Conservation (phyloP, 2,797 vertebrate genomes). For the Spinus pinus region DNA sequence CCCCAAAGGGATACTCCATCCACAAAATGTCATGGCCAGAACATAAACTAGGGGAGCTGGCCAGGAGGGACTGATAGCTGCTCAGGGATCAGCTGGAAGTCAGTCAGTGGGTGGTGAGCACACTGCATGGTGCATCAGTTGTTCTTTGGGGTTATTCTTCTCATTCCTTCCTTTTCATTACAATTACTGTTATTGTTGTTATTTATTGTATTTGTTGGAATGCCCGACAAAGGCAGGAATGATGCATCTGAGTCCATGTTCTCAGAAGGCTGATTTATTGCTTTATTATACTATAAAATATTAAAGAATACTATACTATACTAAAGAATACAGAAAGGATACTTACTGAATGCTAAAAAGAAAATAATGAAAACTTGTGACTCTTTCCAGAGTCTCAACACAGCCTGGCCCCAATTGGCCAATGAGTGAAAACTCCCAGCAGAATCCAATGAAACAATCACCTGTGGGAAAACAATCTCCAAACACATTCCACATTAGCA, state of each 20-base stretch:
- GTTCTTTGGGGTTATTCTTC: neutral
- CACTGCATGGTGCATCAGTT: neutral
- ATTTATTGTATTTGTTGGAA: neutral
- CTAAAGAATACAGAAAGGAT: too few species aligned
- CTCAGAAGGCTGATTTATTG: neutral
- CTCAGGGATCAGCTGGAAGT: neutral
- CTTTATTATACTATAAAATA: neutral
- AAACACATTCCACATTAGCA: neutral
- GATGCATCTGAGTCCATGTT: neutral
- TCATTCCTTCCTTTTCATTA: neutral
- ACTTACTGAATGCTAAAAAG: too few species aligned
- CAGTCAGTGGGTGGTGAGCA: neutral
- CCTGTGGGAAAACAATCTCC: neutral
- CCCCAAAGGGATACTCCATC: neutral
- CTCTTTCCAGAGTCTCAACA: too few species aligned
- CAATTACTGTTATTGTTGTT: rapidly evolving
- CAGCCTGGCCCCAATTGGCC: too few species aligned
- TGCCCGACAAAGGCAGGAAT: neutral
- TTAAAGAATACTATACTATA: neutral
- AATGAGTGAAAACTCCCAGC: too few species aligned
- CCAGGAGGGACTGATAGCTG: neutral
- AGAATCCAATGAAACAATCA: neutral
- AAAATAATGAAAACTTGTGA: too few species aligned
- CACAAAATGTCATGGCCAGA: neutral
- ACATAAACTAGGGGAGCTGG: rapidly evolving